phyloP scores from a whole-genome alignment of 35 echinoderm and acorn worm species.

The Ophioderma brevispina region DNA sequence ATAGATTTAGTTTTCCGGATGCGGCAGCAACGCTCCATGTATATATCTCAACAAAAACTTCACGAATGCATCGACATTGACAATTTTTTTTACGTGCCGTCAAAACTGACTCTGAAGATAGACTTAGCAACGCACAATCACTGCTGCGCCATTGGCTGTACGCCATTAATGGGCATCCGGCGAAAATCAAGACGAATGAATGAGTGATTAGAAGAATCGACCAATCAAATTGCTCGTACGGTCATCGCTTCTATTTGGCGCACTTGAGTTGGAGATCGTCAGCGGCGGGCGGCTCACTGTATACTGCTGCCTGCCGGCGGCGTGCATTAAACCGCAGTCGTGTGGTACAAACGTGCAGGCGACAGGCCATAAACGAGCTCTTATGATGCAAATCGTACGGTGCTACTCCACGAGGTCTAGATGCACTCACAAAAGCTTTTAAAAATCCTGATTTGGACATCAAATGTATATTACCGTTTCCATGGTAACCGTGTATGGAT shows the following conservation, averaged over 20 bases:
- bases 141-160: neutral
- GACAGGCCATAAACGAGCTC: neutral
- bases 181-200: neutral
- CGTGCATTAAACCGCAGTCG: neutral
- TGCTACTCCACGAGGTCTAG: neutral
- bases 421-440: neutral
- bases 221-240: neutral
- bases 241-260: neutral
- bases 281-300: neutral
- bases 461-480: neutral
- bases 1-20: neutral
- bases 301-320: neutral
- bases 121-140: neutral
- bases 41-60: neutral
- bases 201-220: neutral
- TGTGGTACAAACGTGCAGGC: neutral
- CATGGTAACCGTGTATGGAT: neutral
- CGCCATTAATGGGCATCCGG: neutral
- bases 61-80: neutral
- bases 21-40: neutral
- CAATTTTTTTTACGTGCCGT: neutral
- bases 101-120: neutral
- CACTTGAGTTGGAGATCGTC: neutral
- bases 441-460: constrained; percentile 1
- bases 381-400: neutral